Evolutionary conservation across 2,888 invertebrate species (phyloP).

Genomic region (Erebia epiphron): DNA sequence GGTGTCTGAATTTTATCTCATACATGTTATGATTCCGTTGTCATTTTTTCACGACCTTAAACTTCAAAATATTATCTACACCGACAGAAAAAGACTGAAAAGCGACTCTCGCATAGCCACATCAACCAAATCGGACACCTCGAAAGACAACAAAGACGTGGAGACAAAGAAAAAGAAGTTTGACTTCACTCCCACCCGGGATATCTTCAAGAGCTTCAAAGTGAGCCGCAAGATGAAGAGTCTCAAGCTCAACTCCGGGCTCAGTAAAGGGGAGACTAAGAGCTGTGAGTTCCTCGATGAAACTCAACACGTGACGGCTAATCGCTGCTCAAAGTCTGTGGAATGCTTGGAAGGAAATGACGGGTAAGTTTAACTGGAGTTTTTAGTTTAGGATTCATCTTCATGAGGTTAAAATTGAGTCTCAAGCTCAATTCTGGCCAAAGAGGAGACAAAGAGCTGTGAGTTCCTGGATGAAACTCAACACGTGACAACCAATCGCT

Average conservation of each 20-base stretch:
- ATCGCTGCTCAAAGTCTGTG: conserved; percentile 71
- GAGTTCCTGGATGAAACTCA: conserved; percentile 71
- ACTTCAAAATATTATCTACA: neutral
- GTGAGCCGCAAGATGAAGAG: conserved; percentile 71
- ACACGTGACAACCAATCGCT: conserved; percentile 58
- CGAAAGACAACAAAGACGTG: conserved; percentile 64
- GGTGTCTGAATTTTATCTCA: too few relatives aligned
- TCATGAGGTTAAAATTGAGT: conserved; percentile 69
- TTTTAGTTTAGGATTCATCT: conserved; percentile 47
- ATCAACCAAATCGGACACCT: conserved; percentile 65
- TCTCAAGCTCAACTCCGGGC: conserved; percentile 59
- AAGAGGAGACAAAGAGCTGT: conserved; percentile 74
- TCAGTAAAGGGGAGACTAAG: conserved; percentile 68
- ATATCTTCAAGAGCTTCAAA: conserved; percentile 76
- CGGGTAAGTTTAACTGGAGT: conserved; percentile 31
- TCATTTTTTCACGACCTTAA: too few relatives aligned
- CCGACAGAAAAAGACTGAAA: conserved; percentile 71
- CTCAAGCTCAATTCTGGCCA: conserved; percentile 61
- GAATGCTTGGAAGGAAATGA: conserved; percentile 65
- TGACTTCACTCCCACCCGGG: conserved; percentile 75
- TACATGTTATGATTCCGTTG: too few relatives aligned
- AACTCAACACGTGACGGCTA: conserved; percentile 55
- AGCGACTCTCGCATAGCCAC: conserved; percentile 71
- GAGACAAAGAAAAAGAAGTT: conserved; percentile 77
- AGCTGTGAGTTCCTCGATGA: conserved; percentile 77